Conservation (phyloP, 2,888 invertebrate genomes). For the Rhingia rostrata region DNA sequence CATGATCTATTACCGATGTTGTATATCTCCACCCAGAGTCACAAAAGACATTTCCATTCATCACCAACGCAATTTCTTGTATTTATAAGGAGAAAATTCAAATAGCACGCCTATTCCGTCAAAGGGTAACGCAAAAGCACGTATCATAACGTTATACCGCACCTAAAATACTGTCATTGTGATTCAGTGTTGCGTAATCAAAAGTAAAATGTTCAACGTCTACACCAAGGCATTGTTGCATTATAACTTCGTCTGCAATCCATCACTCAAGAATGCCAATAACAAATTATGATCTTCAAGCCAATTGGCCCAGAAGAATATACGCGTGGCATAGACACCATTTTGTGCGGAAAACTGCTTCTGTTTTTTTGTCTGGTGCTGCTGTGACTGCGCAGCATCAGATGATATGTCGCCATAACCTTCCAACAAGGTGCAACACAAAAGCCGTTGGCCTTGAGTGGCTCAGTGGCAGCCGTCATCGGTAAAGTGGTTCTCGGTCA, state of each 20-base stretch:
- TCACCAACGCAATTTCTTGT: neutral
- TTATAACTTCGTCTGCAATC: neutral
- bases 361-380: neutral
- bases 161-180: conserved; percentile 50
- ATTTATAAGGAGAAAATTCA: too few species aligned
- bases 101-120: neutral
- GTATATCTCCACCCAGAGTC: conserved; percentile 26
- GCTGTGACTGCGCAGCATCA: conserved; percentile 16
- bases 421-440: conserved; percentile 50
- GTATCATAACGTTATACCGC: conserved; percentile 42
- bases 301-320: conserved; percentile 15
- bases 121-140: conserved; percentile 50
- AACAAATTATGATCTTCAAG: conserved; percentile 32
- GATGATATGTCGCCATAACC: conserved; percentile 55
- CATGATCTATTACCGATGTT: conserved; percentile 26
- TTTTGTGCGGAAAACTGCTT: too few species aligned
- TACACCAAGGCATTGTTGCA: conserved; percentile 17
- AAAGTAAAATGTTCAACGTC: conserved; percentile 37
- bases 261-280: conserved; percentile 40
- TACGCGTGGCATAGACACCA: too few species aligned
- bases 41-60: conserved; percentile 31
- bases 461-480: too few species aligned
- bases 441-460: conserved; percentile 57
- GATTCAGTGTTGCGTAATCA: conserved; percentile 41
- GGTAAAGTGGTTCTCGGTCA: too few species aligned